phyloP scores from a whole-genome alignment of 2,113 vertebrate genomes.

The Erythrolamprus reginae region DNA sequence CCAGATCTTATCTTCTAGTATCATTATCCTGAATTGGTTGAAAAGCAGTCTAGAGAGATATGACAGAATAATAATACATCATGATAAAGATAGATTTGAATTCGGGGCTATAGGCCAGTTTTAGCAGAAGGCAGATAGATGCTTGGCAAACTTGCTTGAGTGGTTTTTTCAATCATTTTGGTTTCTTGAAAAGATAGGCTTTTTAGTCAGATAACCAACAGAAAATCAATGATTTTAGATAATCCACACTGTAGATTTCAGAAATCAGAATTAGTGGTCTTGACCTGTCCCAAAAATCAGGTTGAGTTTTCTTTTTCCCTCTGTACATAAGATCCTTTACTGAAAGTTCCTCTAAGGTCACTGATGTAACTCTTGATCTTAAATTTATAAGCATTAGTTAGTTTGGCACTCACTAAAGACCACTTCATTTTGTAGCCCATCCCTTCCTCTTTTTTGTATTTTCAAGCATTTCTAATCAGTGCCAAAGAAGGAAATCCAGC shows the following conservation, averaged over 20 bases:
- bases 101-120: constrained; percentile 62
- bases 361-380: neutral
- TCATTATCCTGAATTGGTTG: constrained; percentile 24
- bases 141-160: constrained; percentile 48
- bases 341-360: constrained; percentile 13
- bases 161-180: constrained; percentile 38
- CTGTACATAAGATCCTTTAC: neutral
- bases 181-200: neutral
- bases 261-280: neutral
- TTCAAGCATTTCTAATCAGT: too few relatives aligned
- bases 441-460: too few relatives aligned
- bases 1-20: neutral
- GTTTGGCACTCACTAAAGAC: neutral
- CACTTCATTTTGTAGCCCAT: neutral
- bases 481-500: too few relatives aligned
- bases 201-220: neutral
- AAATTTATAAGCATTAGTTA: neutral
- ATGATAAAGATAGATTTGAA: constrained; percentile 4
- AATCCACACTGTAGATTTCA: neutral
- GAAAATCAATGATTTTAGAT: neutral
- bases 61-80: constrained; percentile 28
- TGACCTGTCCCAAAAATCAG: neutral
- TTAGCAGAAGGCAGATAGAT: constrained; percentile 32
- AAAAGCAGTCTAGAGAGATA: constrained; percentile 26
- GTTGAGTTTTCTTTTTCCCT: neutral